A percentile compares a stretch with the other conserved stretches of the same genome.
Evolutionary conservation across 2,888 invertebrate genomes (phyloP).

Genomic region (Pristionchus arcanus): DNA sequence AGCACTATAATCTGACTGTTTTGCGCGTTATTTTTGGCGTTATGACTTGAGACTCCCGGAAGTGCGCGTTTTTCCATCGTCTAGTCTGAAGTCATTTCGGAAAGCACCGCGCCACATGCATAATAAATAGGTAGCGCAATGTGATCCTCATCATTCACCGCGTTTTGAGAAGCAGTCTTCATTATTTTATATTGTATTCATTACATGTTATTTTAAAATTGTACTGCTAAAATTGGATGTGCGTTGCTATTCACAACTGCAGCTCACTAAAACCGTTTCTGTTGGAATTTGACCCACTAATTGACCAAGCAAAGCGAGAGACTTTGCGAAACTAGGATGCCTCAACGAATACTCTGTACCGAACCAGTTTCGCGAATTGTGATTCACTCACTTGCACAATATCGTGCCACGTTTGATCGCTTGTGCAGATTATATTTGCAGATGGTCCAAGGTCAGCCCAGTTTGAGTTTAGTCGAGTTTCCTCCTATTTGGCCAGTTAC

Average conservation of each 20-base stretch:
- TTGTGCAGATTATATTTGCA: neutral
- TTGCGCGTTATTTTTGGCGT: neutral
- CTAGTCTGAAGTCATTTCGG: constrained; percentile 12
- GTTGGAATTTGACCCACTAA: no score
- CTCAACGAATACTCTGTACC: no score
- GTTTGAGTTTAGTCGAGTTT: neutral
- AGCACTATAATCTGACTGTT: constrained; percentile 13
- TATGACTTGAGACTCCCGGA: neutral
- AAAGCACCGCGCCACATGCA: neutral
- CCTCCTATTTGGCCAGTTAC: neutral
- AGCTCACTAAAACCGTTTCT: no score
- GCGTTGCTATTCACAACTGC: no score
- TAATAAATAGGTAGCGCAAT: neutral
- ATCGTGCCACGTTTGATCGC: neutral
- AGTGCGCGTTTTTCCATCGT: neutral
- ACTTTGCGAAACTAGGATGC: no score
- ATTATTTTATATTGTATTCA: no score
- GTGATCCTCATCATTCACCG: neutral
- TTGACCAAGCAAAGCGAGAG: no score
- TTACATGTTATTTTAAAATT: no score
- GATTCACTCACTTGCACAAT: neutral
- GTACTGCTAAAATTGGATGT: no score
- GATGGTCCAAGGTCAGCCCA: neutral
- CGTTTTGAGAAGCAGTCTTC: no score
- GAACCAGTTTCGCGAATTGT: neutral